These are phyloP conservation scores for Tyto alba DNA, from an alignment of 2,113 vertebrate genomes.

Conservation along the genomic window DNA sequence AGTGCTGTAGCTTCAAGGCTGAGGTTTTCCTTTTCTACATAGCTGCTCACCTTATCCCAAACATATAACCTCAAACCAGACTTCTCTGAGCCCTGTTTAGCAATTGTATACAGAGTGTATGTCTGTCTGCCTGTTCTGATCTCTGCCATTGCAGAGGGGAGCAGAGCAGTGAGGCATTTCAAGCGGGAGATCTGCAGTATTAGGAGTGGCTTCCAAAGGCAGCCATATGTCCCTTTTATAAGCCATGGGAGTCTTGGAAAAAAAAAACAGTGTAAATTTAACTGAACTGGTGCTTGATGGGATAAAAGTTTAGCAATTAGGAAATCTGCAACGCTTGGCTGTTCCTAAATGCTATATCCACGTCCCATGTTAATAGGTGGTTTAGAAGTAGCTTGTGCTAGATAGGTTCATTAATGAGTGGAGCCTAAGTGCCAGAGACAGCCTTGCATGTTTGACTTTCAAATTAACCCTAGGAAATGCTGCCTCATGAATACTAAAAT, in stretches of 20 bases:
- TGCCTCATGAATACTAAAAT: conserved; percentile 34
- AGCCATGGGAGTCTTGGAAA: not conserved
- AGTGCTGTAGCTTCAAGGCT: not conserved
- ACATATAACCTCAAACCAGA: not conserved
- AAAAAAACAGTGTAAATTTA: not conserved
- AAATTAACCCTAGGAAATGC: not conserved
- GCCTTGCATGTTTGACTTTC: conserved; percentile 24
- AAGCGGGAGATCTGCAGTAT: not conserved
- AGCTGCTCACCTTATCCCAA: not conserved
- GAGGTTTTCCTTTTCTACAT: not conserved
- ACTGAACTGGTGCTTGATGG: not conserved
- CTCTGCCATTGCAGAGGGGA: not conserved
- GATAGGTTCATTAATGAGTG: not conserved
- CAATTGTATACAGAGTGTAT: not conserved
- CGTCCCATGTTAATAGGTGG: not conserved
- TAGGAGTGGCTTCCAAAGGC: not conserved
- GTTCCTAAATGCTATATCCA: not conserved
- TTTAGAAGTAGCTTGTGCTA: not conserved
- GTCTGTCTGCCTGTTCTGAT: not conserved
- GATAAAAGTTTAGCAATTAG: not conserved
- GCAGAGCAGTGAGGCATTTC: not conserved
- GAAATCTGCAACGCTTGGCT: not conserved
- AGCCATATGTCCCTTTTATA: not conserved
- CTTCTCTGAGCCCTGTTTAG: not conserved
- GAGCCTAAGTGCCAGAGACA: not conserved